Base-by-base conservation (phyloP, 2,113 vertebrate genomes). In the Lucifuga dentata region DNA sequence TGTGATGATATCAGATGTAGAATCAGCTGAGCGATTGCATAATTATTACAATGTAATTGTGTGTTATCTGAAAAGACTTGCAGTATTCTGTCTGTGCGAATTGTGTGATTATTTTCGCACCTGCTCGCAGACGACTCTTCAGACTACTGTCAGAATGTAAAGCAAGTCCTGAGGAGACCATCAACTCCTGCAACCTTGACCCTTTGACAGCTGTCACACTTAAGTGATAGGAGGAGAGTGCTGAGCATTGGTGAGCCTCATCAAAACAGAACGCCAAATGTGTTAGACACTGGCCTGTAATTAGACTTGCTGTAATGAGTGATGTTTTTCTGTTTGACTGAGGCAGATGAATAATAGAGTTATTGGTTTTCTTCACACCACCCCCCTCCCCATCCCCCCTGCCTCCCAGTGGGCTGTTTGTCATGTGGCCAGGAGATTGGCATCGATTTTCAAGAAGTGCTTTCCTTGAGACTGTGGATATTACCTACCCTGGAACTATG, bases 361-460 rank as follows among this genome's bases (percentile, higher is more conserved):
- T 71, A 61, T 76, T 55, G 26, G 26, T 29, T 29, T 29, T 29
- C 26, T 29, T 3, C 3, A 29, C 41, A 73, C 69, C 63, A 21
- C 49, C 65, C 48, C 16, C 67, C 26, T 61, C 52, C 57, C 64
- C 62, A 46, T 44, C 17, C 41, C 55, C 64, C 13, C 13, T 29
- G 19, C 39, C 44, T 29, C 38, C 71, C 35, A 49, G 36, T 46
- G 72, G 52, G 16, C 58, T 50, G 32, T 73, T 82, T 69, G 49
- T 85, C 82, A 85, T 63, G 60, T 46, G 35, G 57, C 41, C 66
- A 61, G 56, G 38, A 44, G 68, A 70, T 39, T 43, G 41, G 20
- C 17, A 73, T 80, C 8, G 50, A 85, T 85, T 79, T 73, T 39
- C 39, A 53, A 62, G 40, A 39, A 44, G 68, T 10, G 16, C 5